These are phyloP conservation scores for Drosophila repletoides DNA, from an alignment of 1,140 invertebrate genomes.

Conservation along the genomic window DNA sequence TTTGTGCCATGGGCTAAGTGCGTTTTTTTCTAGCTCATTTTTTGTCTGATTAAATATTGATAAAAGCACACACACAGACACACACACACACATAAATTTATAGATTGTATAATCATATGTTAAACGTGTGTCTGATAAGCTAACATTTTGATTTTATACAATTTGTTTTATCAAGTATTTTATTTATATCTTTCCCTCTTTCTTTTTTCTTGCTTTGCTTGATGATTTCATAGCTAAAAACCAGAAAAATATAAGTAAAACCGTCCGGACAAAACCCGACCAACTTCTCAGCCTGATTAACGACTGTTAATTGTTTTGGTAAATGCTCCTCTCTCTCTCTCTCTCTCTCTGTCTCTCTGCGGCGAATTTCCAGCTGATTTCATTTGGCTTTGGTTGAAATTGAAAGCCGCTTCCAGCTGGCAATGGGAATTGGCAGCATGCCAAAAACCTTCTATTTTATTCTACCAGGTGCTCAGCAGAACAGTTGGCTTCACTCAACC, in stretches of 20 bases:
- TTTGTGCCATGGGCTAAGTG: conserved; percentile 4
- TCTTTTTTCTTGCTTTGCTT: conserved; percentile 22
- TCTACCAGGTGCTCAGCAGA: conserved; percentile 64
- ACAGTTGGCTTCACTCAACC: conserved; percentile 16
- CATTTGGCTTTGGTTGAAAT: conserved; percentile 39
- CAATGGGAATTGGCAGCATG: conserved; percentile 52
- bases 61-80: conserved; percentile 27
- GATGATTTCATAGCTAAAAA: conserved; percentile 53
- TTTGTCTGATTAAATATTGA: conserved; percentile 56
- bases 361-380: conserved; percentile 16
- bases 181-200: conserved; percentile 21
- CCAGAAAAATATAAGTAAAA: neutral
- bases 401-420: conserved; percentile 69
- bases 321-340: neutral
- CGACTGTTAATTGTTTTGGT: conserved; percentile 25
- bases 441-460: conserved; percentile 61
- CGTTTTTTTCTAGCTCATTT: neutral
- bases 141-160: conserved; percentile 31
- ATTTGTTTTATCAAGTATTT: conserved; percentile 37
- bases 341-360: neutral
- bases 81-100: neutral
- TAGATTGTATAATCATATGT: conserved; percentile 19
- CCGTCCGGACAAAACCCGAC: conserved; percentile 1
- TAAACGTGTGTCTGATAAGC: conserved; percentile 19
- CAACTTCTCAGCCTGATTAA: conserved; percentile 21